Evolutionary conservation across 2,113 vertebrate genomes (phyloP), one percentile per base, ranked within the genome.

Genomic region (Piprites chloris): DNA sequence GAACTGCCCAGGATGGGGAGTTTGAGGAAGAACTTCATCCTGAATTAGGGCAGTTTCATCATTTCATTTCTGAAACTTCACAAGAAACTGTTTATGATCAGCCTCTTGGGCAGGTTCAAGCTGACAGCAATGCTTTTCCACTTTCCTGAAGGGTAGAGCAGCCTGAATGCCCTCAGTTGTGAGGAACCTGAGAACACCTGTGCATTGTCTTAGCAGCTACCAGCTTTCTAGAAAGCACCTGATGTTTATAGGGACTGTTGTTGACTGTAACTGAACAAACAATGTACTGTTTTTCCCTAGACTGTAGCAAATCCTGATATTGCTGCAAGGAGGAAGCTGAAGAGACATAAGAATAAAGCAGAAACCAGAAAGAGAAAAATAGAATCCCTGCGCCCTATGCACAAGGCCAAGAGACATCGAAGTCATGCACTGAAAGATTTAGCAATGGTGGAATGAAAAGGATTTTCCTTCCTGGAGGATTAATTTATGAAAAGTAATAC

Each of bases 361-460:
- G 99, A 99, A 97, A 98, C 99, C 19, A 99, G 98, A 95, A 99
- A 99, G 95, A 98, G 99, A 93, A 99, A 99, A 97, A 98, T 98
- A 6, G 99, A 99, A 88, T 98, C 98, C 79, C 95, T 99, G 23
- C 98, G 98, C 44, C 98, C 99, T 3, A 97, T 96, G 42, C 98
- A 99, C 91, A 99, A 99, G 97, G 98, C 99, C 35, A 99, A 99
- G 97, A 99, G 97, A 96, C 97, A 97, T 6, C 98, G 98, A 77
- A 97, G 98, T 85, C 98, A 98, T 1, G 87, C 98, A 1, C 98
- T 99, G 62, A 99, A 98, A 95, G 98, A 99, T 63, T 95, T 99
- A 91, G 99, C 99, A 19, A 98, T 99, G 93, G 97, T 99, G 87
- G 98, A 99, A 95, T 99, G 85, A 98, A 49, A 58, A 61, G 26